A percentile compares a stretch with the other conserved stretches of the same genome.
Conservation (phyloP, 1,140 invertebrate species). For the Diprion similis region DNA sequence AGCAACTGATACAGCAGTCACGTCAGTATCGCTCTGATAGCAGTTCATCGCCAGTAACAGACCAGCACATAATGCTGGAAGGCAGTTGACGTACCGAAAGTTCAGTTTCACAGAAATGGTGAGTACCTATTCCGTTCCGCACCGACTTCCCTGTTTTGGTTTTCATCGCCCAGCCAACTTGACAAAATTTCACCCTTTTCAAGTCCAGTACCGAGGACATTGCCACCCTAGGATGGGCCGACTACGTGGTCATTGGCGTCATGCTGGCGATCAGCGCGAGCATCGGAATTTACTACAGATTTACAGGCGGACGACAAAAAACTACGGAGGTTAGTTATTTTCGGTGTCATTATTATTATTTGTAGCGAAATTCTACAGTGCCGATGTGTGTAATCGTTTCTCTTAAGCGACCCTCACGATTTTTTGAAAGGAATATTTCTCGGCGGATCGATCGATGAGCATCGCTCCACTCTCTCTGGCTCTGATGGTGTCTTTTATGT, state of each 20-base stretch:
- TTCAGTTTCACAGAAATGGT: no score
- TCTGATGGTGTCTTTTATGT: slow-evolving; percentile 90
- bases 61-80: no score
- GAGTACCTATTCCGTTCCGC: no score
- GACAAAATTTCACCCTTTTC: neutral
- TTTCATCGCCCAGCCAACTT: no score
- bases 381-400: no score
- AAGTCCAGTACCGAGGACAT: slow-evolving; percentile 28
- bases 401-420: slow-evolving; percentile 14
- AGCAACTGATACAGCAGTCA: no score
- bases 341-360: neutral
- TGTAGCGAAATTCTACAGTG: no score
- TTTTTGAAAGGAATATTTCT: slow-evolving; percentile 74
- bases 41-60: no score
- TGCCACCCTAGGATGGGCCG: slow-evolving; percentile 42
- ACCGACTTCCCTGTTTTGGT: no score
- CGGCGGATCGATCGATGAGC: slow-evolving; percentile 77
- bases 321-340: slow-evolving; percentile 68
- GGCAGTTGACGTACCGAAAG: no score
- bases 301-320: slow-evolving; percentile 81
- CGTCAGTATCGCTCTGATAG: no score
- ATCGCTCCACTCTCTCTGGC: slow-evolving; percentile 81
- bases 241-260: slow-evolving; percentile 48
- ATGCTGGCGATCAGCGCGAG: slow-evolving; percentile 48
- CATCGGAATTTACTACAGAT: slow-evolving; percentile 78